Base-by-base conservation (phyloP, 2,113 vertebrate species). In the Lycaon pictus region DNA sequence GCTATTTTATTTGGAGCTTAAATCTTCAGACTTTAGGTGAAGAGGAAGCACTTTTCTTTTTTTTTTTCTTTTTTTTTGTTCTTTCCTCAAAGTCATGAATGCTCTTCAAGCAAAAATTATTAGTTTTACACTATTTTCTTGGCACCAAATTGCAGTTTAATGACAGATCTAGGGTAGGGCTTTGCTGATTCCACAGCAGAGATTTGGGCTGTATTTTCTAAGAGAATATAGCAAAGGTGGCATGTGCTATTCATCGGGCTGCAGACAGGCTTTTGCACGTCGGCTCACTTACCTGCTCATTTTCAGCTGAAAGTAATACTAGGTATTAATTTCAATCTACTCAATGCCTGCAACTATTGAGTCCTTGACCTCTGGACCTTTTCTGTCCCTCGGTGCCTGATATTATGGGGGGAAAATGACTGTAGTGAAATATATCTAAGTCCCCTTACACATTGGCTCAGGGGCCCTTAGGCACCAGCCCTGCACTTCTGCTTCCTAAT, bases 211-310 rank as follows among this genome's bases (percentile, higher is more conserved):
- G 32, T 9, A 2, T 80, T 95, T 82, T 84, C 48, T 51, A 37
- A 69, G 27, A 86, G 37, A 53, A 71, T 0, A 3, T 2, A 25
- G 17, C 32, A 67, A 58, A 58, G 27, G 48, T 48, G 58, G 12
- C 23, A 12, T 0, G 0, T 51, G 27, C 10, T n/a, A 51, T 32
- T 53, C 5, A 1, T 2, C 0, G 20, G 25, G 32, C 6, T 23
- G 32, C 11, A 43, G 25, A 67, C 19, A 29, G 43, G 37, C 11
- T 32, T 15, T 29, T 76, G 32, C 16, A 20, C 7, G 15, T 69
- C 37, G 32, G 12, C 25, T 56, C 4, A 9, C 11, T 74, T 20
- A 6, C 1, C 4, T 12, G 11, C 9, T 71, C 8, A 25, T 37
- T 71, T 95, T 74, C 72, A 80, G 3, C 16, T 89, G 53, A 76